Percentiles rank a stretch among this genome's conserved stretches.
Evolutionary conservation across 30 jellyfish, hydroid and myxozoan genomes (phyloP).

Genomic region (Aurelia aurita): DNA sequence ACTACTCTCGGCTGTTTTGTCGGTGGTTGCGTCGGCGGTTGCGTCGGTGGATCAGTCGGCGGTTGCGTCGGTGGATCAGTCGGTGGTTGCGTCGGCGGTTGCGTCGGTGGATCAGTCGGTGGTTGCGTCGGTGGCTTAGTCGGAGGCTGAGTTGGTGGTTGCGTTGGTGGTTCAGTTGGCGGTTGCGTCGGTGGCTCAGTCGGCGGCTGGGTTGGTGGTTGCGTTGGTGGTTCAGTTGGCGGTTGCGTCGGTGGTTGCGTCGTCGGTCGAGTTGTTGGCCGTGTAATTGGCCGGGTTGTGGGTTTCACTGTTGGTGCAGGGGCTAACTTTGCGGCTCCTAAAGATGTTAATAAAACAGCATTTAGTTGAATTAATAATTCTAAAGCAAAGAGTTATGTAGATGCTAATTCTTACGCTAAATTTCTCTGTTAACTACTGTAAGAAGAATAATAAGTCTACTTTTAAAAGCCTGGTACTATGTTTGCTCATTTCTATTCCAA

Average conservation of each 20-base stretch:
- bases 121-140: neutral
- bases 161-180: slow-evolving; percentile 2
- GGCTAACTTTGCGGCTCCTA: neutral
- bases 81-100: neutral
- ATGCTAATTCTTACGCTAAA: too few species aligned
- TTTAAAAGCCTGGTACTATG: too few species aligned
- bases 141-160: neutral
- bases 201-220: slow-evolving; percentile 3
- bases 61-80: neutral
- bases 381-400: too few species aligned
- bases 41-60: neutral
- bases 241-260: slow-evolving; percentile 19
- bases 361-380: too few species aligned
- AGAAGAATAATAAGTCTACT: too few species aligned
- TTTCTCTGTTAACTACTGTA: too few species aligned
- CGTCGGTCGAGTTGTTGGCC: too few species aligned
- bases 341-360: neutral
- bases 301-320: neutral
- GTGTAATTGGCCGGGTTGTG: neutral
- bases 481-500: too few species aligned
- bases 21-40: slow-evolving; percentile 25
- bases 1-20: neutral
- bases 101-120: slow-evolving; percentile 4
- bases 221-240: slow-evolving; percentile 6
- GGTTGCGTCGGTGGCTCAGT: slow-evolving; percentile 14